A percentile compares a stretch with the other conserved stretches of the same genome.
phyloP scores from a whole-genome alignment of 1,140 invertebrate genomes.

The Lepidurus apus region DNA sequence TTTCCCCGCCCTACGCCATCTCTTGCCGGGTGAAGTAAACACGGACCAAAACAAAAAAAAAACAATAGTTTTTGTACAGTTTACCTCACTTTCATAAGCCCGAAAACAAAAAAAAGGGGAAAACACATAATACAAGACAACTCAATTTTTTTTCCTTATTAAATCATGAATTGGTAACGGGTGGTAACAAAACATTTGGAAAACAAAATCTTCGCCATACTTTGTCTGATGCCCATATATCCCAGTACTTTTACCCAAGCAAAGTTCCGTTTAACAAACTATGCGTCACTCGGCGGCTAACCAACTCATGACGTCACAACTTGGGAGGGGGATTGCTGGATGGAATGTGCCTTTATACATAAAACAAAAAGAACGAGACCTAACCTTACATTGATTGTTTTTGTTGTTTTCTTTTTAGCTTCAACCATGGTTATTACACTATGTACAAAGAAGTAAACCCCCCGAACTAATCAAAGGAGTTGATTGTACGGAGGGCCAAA shows the following conservation, averaged over 20 bases:
- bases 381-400: background rate
- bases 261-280: background rate
- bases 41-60: no score
- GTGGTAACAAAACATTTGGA: slow-evolving; percentile 7
- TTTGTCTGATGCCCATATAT: slow-evolving; percentile 2
- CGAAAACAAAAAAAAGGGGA: background rate
- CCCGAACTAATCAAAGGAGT: background rate
- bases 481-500: background rate
- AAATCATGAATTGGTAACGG: slow-evolving; percentile 14
- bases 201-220: slow-evolving; percentile 1
- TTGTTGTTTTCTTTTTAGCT: background rate
- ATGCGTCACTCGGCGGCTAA: background rate
- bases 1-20: no score
- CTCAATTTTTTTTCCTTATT: background rate
- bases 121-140: background rate
- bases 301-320: background rate
- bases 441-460: background rate
- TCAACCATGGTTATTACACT: slow-evolving; percentile 19
- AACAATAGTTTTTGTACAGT: no score
- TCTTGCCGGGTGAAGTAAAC: no score
- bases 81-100: no score
- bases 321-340: background rate
- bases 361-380: background rate
- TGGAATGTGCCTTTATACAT: slow-evolving; percentile 9
- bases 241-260: background rate